phyloP scores from a whole-genome alignment of 1,140 invertebrate genomes.

The Phymorhynchus buccinoides region DNA sequence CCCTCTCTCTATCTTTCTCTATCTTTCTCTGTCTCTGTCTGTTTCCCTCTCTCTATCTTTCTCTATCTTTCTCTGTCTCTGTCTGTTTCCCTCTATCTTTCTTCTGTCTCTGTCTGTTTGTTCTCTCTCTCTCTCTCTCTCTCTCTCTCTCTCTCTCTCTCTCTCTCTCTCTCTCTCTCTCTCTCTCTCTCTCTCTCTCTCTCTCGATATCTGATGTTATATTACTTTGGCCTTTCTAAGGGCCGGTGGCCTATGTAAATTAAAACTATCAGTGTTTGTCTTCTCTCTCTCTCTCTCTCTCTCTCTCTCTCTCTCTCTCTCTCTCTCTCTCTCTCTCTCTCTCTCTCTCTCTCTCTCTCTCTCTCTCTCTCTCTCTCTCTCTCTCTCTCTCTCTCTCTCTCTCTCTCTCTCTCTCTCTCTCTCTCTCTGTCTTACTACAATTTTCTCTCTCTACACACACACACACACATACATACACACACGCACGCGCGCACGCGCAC shows the following conservation, averaged over 20 bases:
- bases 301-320: not conserved
- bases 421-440: not conserved
- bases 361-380: not conserved
- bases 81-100: not conserved
- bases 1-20: too few species aligned
- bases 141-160: constrained; percentile 10
- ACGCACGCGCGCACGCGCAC: too few species aligned
- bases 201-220: too few species aligned
- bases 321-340: not conserved
- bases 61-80: too few species aligned
- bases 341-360: not conserved
- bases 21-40: too few species aligned
- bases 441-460: too few species aligned
- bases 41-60: too few species aligned
- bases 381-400: not conserved
- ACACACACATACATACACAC: too few species aligned
- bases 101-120: not conserved
- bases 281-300: not conserved
- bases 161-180: too few species aligned
- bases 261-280: not conserved
- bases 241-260: not conserved
- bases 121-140: not conserved
- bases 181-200: too few species aligned
- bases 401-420: not conserved
- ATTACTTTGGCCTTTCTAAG: too few species aligned